phyloP scores from a whole-genome alignment of 2,888 invertebrate genomes.

The Dichetophora obliterata region DNA sequence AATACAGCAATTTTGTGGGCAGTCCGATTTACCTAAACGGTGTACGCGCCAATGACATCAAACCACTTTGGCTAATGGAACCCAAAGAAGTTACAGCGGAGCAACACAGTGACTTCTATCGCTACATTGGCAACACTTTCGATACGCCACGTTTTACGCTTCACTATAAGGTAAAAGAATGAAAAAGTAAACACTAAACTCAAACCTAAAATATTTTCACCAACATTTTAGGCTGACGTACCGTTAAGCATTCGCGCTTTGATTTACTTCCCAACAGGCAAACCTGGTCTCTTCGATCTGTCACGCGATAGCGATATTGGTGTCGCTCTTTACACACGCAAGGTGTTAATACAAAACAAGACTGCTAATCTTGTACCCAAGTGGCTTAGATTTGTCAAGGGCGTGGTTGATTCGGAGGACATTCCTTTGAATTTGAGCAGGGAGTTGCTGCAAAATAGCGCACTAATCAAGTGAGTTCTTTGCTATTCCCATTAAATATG shows the following conservation, averaged over 20 bases:
- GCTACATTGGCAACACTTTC: slow-evolving; percentile 86
- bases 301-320: slow-evolving; percentile 87
- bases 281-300: slow-evolving; percentile 91
- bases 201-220: too few relatives aligned
- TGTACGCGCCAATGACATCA: slow-evolving; percentile 87
- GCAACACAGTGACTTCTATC: slow-evolving; percentile 94
- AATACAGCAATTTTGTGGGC: slow-evolving; percentile 98
- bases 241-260: slow-evolving; percentile 92
- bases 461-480: slow-evolving; percentile 77
- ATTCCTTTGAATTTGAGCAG: slow-evolving; percentile 97
- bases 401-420: slow-evolving; percentile 98
- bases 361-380: slow-evolving; percentile 92
- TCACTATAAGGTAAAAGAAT: slow-evolving; percentile 79
- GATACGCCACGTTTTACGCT: slow-evolving; percentile 90
- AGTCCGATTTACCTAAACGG: slow-evolving; percentile 93
- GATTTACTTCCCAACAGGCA: slow-evolving; percentile 93
- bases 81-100: slow-evolving; percentile 87
- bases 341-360: slow-evolving; percentile 92
- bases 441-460: slow-evolving; percentile 94
- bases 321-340: slow-evolving; percentile 91
- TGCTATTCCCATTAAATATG: background rate
- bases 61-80: slow-evolving; percentile 95
- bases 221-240: slow-evolving; percentile 70
- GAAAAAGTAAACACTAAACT: too few relatives aligned
- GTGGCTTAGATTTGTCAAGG: slow-evolving; percentile 96